phyloP scores from a whole-genome alignment of 2,797 vertebrate genomes.

The Uromys caudimaculatus region DNA sequence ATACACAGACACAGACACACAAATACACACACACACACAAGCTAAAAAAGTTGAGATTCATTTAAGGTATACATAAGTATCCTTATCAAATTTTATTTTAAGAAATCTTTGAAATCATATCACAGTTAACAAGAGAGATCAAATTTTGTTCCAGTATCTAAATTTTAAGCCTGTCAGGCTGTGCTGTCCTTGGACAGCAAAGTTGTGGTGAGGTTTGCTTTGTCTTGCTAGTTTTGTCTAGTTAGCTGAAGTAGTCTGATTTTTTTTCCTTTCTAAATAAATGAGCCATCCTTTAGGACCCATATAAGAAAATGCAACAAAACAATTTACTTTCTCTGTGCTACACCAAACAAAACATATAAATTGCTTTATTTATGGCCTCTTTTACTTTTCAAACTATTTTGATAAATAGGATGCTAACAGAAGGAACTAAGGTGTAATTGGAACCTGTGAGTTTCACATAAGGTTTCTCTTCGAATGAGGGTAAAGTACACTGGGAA shows the following conservation, averaged over 20 bases:
- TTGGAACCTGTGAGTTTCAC: neutral
- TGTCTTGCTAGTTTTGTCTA: neutral
- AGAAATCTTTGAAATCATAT: neutral
- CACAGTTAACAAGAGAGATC: neutral
- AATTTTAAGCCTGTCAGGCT: neutral
- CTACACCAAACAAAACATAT: neutral
- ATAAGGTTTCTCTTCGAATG: constrained; percentile 21
- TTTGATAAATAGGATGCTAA: constrained; percentile 19
- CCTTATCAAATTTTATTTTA: constrained; percentile 41
- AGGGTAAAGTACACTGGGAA: neutral
- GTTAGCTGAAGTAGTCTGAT: neutral
- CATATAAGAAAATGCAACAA: constrained; percentile 51
- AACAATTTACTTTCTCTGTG: neutral
- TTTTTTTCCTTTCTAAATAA: constrained; percentile 34
- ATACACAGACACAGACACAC: neutral
- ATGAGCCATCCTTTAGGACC: neutral
- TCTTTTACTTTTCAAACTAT: constrained; percentile 38
- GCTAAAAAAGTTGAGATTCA: neutral
- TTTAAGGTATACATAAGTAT: neutral
- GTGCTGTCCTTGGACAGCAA: neutral
- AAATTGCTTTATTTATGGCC: neutral
- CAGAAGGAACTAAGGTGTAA: neutral
- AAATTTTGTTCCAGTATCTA: neutral
- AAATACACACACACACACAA: neutral
- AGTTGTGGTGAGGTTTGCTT: constrained; percentile 33